Evolutionary conservation across 1,140 invertebrate genomes (phyloP).

Genomic region (Conus ventricosus): DNA sequence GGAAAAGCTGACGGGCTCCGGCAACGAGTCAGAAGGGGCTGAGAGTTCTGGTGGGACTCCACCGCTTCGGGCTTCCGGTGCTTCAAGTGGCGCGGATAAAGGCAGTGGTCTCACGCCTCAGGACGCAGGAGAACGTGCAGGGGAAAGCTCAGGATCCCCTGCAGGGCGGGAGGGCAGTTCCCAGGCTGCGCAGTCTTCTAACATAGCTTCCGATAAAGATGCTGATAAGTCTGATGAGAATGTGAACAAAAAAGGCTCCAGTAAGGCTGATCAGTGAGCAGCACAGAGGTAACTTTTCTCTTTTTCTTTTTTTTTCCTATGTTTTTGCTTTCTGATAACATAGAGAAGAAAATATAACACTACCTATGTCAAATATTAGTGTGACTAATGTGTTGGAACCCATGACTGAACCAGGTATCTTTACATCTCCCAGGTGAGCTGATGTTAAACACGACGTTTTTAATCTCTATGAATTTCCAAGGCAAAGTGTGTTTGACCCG

Average conservation of each 20-base stretch:
- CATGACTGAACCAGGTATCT: no score
- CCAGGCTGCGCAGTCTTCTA: no score
- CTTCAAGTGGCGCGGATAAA: neutral
- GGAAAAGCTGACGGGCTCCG: neutral
- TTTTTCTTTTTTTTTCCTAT: neutral
- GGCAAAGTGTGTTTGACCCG: no score
- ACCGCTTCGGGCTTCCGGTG: neutral
- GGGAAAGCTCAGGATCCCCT: neutral
- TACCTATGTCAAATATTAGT: no score
- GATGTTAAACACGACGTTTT: no score
- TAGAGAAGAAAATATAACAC: no score
- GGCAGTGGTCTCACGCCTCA: neutral
- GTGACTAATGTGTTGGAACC: no score
- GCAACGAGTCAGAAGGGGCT: neutral
- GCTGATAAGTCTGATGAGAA: neutral
- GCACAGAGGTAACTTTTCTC: neutral
- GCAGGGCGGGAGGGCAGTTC: no score
- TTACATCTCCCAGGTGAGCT: no score
- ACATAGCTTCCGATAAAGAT: neutral
- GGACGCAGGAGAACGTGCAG: neutral
- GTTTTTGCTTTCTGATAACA: no score
- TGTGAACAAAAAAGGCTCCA: neutral
- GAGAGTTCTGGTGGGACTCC: neutral
- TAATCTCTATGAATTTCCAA: no score
- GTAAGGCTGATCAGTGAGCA: neutral